Conservation (phyloP, 2,113 vertebrate species). For the Alexandromys fortis region DNA sequence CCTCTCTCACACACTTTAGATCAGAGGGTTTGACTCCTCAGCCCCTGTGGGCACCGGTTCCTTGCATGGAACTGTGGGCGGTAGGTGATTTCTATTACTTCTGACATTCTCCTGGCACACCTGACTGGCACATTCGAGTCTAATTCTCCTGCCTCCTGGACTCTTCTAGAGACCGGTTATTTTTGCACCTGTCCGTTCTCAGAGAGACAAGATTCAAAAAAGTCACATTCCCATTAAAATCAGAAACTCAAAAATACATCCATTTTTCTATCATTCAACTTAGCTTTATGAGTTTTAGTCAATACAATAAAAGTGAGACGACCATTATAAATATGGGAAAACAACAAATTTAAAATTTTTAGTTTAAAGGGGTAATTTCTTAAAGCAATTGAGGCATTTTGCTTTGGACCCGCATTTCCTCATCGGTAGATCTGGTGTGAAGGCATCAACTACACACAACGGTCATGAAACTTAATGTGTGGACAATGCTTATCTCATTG, state of each 20-base stretch:
- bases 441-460: neutral
- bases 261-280: slow-evolving; percentile 25
- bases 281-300: neutral
- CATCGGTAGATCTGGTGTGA: neutral
- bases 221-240: neutral
- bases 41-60: neutral
- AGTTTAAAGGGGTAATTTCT: neutral
- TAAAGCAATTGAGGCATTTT: slow-evolving; percentile 14
- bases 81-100: neutral
- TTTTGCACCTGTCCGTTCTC: neutral
- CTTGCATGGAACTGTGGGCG: neutral
- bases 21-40: neutral
- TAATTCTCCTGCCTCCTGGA: neutral
- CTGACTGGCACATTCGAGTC: neutral
- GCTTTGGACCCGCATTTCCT: neutral
- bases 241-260: neutral
- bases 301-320: neutral
- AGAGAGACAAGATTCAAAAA: neutral
- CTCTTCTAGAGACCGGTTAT: neutral
- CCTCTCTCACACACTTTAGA: neutral
- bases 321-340: neutral
- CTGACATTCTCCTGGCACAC: neutral
- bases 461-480: neutral
- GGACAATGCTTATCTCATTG: neutral
- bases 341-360: slow-evolving; percentile 8